These are phyloP conservation scores for Apogon hyalosoma DNA, from an alignment of 2,797 vertebrate species.

Conservation along the genomic window DNA sequence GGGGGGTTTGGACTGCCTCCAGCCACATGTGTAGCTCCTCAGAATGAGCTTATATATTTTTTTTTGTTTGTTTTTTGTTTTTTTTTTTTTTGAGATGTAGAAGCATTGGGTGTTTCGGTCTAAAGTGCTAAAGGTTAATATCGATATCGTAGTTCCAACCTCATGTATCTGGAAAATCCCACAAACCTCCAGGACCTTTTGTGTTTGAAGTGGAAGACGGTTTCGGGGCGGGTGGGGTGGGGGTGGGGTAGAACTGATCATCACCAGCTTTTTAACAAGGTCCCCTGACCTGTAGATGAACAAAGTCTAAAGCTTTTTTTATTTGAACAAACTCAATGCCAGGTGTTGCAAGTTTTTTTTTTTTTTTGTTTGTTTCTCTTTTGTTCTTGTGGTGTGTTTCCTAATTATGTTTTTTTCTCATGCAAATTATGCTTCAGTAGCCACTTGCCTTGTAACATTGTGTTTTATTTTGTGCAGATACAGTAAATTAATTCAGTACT, in stretches of 20 bases:
- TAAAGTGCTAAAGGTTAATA: conserved; percentile 37
- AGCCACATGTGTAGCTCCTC: conserved; percentile 57
- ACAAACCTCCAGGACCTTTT: conserved; percentile 16
- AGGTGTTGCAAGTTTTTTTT: conserved; percentile 67
- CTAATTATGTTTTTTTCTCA: conserved; percentile 53
- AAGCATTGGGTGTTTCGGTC: conserved; percentile 26
- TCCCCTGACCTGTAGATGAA: conserved; percentile 77
- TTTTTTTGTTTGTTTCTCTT: conserved; percentile 30
- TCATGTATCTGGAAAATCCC: conserved; percentile 35
- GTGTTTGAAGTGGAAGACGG: conserved; percentile 13
- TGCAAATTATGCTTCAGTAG: conserved; percentile 86
- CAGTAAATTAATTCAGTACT: conserved; percentile 81
- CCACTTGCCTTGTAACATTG: conserved; percentile 87
- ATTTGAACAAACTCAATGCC: conserved; percentile 77
- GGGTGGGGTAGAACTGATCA: conserved; percentile 62
- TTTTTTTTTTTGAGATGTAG: conserved; percentile 15
- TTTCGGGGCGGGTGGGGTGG: not conserved
- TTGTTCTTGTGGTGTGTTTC: conserved; percentile 67
- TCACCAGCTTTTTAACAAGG: conserved; percentile 79
- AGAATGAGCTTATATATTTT: conserved; percentile 6
- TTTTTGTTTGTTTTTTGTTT: not conserved
- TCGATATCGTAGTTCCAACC: not conserved
- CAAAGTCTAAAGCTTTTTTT: conserved; percentile 71
- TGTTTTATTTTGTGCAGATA: conserved; percentile 85
- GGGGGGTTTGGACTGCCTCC: conserved; percentile 27